Percentiles rank a stretch among this genome's conserved stretches.
Evolutionary conservation across 1,140 invertebrate genomes (phyloP).

Genomic region (Hestina assimilis): DNA sequence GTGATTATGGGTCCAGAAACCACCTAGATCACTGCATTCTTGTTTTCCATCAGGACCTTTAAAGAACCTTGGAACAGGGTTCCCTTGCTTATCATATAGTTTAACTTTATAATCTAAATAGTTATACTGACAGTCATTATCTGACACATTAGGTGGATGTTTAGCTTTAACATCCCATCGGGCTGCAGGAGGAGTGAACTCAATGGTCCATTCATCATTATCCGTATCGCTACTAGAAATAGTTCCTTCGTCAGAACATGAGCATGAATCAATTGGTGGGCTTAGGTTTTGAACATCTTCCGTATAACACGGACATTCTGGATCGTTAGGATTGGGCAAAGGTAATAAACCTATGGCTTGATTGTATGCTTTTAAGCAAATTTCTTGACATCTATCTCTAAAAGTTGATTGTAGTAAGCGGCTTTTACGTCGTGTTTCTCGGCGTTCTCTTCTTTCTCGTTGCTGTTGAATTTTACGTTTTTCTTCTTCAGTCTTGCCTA

Average conservation of each 20-base stretch:
- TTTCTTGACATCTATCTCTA: constrained; percentile 66
- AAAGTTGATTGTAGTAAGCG: constrained; percentile 63
- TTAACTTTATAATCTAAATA: constrained; percentile 72
- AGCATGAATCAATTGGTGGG: constrained; percentile 63
- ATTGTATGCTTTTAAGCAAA: constrained; percentile 71
- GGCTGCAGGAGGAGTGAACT: constrained; percentile 62
- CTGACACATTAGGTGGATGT: constrained; percentile 43
- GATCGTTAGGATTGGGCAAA: constrained; percentile 56
- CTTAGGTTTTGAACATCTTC: constrained; percentile 30
- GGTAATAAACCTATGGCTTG: constrained; percentile 66
- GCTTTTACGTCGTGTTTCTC: constrained; percentile 64
- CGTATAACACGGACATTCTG: constrained; percentile 61
- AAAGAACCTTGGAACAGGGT: constrained; percentile 59
- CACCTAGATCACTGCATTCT: constrained; percentile 69
- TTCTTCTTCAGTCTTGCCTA: constrained; percentile 69
- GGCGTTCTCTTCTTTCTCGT: constrained; percentile 55
- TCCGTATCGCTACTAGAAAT: constrained; percentile 62
- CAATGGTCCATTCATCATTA: constrained; percentile 63
- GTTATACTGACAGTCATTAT: constrained; percentile 60
- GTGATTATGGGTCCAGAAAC: constrained; percentile 58
- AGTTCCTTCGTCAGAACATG: constrained; percentile 58
- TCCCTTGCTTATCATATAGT: constrained; percentile 58
- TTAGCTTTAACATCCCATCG: constrained; percentile 60
- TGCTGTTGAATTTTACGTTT: constrained; percentile 55
- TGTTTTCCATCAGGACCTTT: constrained; percentile 70